Conservation (phyloP, 2,797 vertebrate species). For the Helicolenus hilgendorfi region DNA sequence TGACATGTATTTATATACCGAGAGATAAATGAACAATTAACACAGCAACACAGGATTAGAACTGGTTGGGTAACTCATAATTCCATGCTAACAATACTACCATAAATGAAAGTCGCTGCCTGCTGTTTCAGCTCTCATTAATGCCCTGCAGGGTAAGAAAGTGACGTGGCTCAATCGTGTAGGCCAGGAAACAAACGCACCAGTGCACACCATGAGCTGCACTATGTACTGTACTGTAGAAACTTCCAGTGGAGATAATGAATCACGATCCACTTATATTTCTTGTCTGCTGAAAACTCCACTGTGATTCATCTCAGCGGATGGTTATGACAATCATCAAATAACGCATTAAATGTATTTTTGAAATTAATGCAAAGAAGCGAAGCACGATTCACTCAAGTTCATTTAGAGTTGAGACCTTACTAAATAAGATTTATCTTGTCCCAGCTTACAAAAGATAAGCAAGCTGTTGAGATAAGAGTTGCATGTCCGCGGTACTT, state of each 20-base stretch:
- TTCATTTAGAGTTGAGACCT: conserved; percentile 30
- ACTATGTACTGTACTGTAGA: neutral
- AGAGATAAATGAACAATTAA: too few relatives aligned
- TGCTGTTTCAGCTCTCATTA: neutral
- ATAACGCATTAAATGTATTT: neutral
- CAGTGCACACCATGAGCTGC: neutral
- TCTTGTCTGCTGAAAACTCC: neutral
- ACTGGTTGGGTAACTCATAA: too few relatives aligned
- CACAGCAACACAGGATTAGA: too few relatives aligned
- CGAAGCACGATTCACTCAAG: neutral
- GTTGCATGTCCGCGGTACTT: conserved; percentile 24
- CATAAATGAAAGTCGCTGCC: neutral
- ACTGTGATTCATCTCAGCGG: conserved; percentile 3
- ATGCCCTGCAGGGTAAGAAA: neutral
- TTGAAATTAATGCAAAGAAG: neutral
- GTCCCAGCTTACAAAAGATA: conserved; percentile 34
- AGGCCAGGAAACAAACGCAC: neutral
- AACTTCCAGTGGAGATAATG: conserved; percentile 25
- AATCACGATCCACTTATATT: conserved; percentile 21
- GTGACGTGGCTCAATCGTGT: neutral
- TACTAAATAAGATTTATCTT: conserved; percentile 30
- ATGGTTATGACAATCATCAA: neutral
- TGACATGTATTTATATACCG: too few relatives aligned
- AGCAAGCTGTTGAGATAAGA: conserved; percentile 55
- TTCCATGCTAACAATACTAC: too few relatives aligned